These are phyloP conservation scores for Desmophyllum pertusum DNA, from an alignment of 92 coral and sea anemone species.

Conservation along the genomic window DNA sequence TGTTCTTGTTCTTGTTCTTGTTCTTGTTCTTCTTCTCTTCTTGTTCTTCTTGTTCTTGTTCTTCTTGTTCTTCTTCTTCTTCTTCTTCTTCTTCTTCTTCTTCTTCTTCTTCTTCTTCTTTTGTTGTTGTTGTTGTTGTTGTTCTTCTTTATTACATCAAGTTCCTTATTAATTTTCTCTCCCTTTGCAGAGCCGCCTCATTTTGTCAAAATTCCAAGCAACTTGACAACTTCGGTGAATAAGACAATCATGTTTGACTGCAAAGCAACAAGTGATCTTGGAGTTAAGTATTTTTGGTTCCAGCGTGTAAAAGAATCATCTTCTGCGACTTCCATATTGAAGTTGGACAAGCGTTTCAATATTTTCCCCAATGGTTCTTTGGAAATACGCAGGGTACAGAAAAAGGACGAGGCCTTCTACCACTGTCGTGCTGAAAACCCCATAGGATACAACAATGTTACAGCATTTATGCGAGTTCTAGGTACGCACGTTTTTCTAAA, in stretches of 20 bases:
- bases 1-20: too few species aligned
- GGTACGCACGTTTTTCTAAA: slow-evolving; percentile 46
- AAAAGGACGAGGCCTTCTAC: slow-evolving; percentile 73
- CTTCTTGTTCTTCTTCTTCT: too few species aligned
- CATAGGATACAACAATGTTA: slow-evolving; percentile 56
- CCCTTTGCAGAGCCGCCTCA: slow-evolving; percentile 66
- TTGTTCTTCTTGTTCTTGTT: too few species aligned
- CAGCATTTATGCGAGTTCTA: slow-evolving; percentile 74
- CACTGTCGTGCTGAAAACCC: slow-evolving; percentile 73
- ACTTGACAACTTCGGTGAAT: slow-evolving; percentile 63
- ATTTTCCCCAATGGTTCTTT: slow-evolving; percentile 76
- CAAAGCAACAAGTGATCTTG: slow-evolving; percentile 44
- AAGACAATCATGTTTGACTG: slow-evolving; percentile 71
- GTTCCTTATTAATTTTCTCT: neutral
- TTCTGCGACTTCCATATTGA: slow-evolving; percentile 45
- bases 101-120: too few species aligned
- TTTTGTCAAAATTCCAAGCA: slow-evolving; percentile 44
- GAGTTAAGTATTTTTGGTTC: slow-evolving; percentile 66
- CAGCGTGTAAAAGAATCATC: slow-evolving; percentile 35
- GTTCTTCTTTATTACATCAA: neutral
- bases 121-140: neutral
- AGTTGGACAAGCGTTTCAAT: slow-evolving; percentile 69
- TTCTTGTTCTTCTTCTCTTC: too few species aligned
- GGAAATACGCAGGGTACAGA: slow-evolving; percentile 54
- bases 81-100: too few species aligned